Evolutionary conservation across 2,797 vertebrate genomes (phyloP).

Genomic region (Rallus crepitans): DNA sequence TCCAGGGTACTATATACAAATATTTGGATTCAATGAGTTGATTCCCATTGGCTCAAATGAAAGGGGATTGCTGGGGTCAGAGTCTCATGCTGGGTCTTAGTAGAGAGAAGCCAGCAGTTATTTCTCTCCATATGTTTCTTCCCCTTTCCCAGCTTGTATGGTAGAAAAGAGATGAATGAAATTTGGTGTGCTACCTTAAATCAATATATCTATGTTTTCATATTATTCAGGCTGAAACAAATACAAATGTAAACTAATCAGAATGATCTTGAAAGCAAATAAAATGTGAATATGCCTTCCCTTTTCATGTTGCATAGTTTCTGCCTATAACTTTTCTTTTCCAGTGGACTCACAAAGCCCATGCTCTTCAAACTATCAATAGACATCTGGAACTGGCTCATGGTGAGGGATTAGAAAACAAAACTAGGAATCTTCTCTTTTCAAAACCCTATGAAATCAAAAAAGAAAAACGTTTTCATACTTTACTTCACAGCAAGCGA

Average conservation of each 20-base stretch:
- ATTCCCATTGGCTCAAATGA: not conserved
- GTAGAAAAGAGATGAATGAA: not conserved
- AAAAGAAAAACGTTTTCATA: not conserved
- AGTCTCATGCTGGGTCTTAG: not conserved
- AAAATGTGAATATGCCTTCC: not conserved
- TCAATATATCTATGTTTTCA: not conserved
- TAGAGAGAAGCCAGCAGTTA: not conserved
- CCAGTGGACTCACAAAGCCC: not conserved
- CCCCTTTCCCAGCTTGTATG: fast-evolving
- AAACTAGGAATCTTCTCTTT: not conserved
- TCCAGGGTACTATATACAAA: not conserved
- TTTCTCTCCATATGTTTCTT: not conserved
- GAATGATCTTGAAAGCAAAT: not conserved
- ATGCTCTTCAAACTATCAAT: not conserved
- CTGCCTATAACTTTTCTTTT: fast-evolving
- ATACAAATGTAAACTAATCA: not conserved
- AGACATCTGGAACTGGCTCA: not conserved
- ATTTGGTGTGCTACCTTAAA: not conserved
- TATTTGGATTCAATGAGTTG: not conserved
- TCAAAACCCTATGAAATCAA: not conserved
- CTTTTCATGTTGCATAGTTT: not conserved
- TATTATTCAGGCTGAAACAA: not conserved
- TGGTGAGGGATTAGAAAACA: not conserved
- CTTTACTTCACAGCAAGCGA: not conserved
- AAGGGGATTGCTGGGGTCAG: not conserved